Evolutionary conservation across 2,888 invertebrate genomes (phyloP).

Genomic region (Oligia latruncula): DNA sequence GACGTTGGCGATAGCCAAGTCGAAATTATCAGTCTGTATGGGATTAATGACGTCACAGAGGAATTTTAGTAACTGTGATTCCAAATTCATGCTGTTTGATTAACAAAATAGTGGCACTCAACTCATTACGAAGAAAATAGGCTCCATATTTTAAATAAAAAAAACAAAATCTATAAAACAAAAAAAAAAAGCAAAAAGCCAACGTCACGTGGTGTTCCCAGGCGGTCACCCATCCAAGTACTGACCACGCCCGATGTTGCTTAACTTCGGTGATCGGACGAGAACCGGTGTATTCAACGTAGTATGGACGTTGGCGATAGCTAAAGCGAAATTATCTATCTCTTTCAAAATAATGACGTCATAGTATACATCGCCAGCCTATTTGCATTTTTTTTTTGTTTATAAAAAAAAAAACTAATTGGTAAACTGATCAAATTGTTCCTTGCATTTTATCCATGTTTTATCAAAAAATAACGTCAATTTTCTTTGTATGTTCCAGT

Average conservation of each 20-base stretch:
- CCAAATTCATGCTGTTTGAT: no score
- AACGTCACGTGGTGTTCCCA: slow-evolving; percentile 79
- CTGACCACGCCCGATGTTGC: slow-evolving; percentile 85
- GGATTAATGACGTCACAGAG: background rate
- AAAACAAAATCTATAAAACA: no score
- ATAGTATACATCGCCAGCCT: background rate
- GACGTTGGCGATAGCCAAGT: slow-evolving; percentile 45
- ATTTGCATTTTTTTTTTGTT: background rate
- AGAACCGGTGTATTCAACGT: slow-evolving; percentile 67
- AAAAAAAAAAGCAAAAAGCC: slow-evolving; percentile 46
- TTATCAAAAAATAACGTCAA: background rate
- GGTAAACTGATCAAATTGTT: no score
- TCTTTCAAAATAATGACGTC: background rate
- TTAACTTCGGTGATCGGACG: slow-evolving; percentile 87
- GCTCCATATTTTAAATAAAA: no score
- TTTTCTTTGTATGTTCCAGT: slow-evolving; percentile 74
- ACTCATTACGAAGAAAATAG: no score
- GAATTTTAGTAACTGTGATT: no score
- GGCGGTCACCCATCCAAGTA: slow-evolving; percentile 88
- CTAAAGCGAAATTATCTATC: rapidly evolving
- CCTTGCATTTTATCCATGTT: background rate
- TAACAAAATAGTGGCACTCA: no score
- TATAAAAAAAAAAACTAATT: no score
- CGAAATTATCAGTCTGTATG: background rate
- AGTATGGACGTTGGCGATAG: slow-evolving; percentile 59